Percentiles rank a stretch among this genome's conserved stretches.
Conservation (phyloP, 92 coral and sea anemone genomes). For the Ricordea florida region DNA sequence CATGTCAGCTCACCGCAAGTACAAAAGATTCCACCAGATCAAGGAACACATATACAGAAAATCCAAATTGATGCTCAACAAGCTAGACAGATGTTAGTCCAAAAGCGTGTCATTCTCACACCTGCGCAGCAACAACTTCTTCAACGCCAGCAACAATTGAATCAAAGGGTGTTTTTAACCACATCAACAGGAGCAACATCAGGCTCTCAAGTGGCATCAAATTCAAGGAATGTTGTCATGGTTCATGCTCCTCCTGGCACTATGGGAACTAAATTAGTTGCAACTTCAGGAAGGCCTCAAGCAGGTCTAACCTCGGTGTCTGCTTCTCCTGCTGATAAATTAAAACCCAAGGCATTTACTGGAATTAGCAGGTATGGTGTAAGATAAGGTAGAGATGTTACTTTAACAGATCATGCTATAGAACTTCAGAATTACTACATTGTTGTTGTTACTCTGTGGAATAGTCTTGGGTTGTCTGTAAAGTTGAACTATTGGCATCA, state of each 20-base stretch:
- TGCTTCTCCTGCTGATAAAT: conserved; percentile 75
- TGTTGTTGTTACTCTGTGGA: too few relatives aligned
- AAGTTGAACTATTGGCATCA: too few relatives aligned
- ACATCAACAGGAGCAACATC: conserved; percentile 64
- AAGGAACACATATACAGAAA: conserved; percentile 47
- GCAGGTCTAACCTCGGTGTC: conserved; percentile 40
- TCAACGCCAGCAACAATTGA: conserved; percentile 77
- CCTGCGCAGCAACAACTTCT: conserved; percentile 82
- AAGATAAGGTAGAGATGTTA: not conserved
- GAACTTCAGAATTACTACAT: not conserved
- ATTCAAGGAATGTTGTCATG: conserved; percentile 69
- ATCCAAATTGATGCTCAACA: conserved; percentile 41
- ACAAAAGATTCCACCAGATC: not conserved
- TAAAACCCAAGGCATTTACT: conserved; percentile 85
- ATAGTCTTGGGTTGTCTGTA: too few relatives aligned
- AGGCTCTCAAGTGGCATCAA: conserved; percentile 40
- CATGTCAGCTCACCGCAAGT: conserved; percentile 51
- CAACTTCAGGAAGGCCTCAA: conserved; percentile 13
- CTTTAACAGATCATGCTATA: not conserved
- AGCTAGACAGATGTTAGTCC: conserved; percentile 56
- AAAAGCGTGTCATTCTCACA: conserved; percentile 67
- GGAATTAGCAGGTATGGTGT: conserved; percentile 82
- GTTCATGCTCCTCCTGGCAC: conserved; percentile 67
- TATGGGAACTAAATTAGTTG: conserved; percentile 27
- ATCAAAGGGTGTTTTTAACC: conserved; percentile 68